Evolutionary conservation across 2,113 vertebrate species (phyloP), one percentile per base, ranked within the genome.

Genomic region (Poeciliopsis occidentalis): DNA sequence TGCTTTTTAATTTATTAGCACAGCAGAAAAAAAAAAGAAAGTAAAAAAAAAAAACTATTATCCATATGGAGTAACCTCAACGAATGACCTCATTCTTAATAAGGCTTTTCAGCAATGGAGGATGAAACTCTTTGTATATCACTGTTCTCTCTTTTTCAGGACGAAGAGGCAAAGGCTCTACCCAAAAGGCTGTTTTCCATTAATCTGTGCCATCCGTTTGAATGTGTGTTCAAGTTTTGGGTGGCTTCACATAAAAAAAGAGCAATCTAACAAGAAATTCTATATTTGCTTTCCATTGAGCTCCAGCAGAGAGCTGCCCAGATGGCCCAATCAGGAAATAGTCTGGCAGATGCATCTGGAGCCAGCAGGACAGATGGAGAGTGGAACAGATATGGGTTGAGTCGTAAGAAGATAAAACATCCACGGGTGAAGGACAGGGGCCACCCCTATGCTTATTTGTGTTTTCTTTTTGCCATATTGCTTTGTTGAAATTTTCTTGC

Each of bases 361-460:
- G 87, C 92, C 93, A 92, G 86, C 69, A 80, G 80, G 85, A 84
- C 92, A 93, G 92, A 94, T 92, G 94, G 91, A 90, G 83, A 83
- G 78, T 8, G 57, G 64, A 74, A 71, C 77, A 75, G 76, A 89
- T 86, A 76, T 87, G 86, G 83, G 82, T 87, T 86, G 81, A 91
- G 79, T 79, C 81, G 85, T 69, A 78, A 81, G 67, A 79, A 84
- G 60, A 73, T 70, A 69, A 73, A 51, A 57, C 60, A 73, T 73
- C 64, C 66, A 85, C 63, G 37, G 76, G 71, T 84, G 76, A 79
- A 79, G 61, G 81, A 85, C 65, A 85, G 67, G n/a, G 64, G 63
- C 34, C 51, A 30, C 41, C 73, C 65, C 74, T 82, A 82, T 87
- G 22, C 4, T 61, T 77, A n/a, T 31, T 70, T 78, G n/a, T 83